Evolutionary conservation across 2,888 invertebrate species (phyloP), one percentile per base, ranked within the genome.

Genomic region (Zygothrica quintamaculata): DNA sequence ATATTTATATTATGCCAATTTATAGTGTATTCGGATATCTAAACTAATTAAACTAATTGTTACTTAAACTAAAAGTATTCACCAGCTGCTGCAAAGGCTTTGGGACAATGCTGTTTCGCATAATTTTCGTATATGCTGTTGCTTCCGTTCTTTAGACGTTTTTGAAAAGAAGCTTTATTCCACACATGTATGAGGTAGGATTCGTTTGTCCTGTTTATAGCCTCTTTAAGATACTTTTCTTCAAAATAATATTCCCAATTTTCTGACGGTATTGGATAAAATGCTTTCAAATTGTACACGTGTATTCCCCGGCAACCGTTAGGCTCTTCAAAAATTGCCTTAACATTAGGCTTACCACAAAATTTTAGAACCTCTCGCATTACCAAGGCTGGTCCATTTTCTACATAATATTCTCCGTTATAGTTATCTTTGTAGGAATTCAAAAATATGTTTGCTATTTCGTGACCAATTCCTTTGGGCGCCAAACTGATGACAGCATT

Each of bases 401-500:
- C 3, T 3, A 5, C 5, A 22, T 22, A 22, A 22, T 22, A 5
- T 2, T 22, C 5, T 22, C 18, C 18, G 3, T 3, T 22, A 22
- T 3, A 22, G 5, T 22, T 22, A 2, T 22, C 5, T 2, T 22
- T 5, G 5, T 22, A 22, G 18, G 18, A 22, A 22, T 5, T 2
- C 18, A 22, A 22, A 22, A 22, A 22, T 2, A 3, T 22, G 3
- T 22, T 5, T 5, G 94, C 94, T 18, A 94, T 89, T 47, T 91
- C 90, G 67, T 93, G 93, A 0, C 94, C 94, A 56, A 93, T 90
- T 0, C 91, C 91, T 1, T 89, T 87, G 0, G 90, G 80, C 12
- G 92, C 92, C 66, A 96, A 93, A 47, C 94, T 93, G 73, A 96
- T 90, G 0, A 94, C 93, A 1, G 95, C 95, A 0, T 94, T 93